phyloP scores from a whole-genome alignment of 2,113 vertebrate species.

The Crotophaga sulcirostris region DNA sequence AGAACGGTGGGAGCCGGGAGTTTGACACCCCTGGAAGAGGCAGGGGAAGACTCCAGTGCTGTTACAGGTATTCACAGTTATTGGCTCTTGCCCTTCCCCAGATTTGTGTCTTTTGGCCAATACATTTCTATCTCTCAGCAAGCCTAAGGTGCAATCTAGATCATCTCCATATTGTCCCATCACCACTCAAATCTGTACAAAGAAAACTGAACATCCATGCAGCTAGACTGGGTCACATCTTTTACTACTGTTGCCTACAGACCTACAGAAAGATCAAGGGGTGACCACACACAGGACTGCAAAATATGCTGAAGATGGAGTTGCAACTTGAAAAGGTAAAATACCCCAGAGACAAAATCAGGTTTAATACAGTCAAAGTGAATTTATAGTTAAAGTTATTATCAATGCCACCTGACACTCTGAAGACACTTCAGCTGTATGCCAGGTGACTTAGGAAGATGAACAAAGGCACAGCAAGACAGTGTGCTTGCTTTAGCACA shows the following conservation, averaged over 20 bases:
- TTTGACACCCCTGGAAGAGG: not conserved
- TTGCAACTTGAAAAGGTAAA: not conserved
- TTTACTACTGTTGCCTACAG: not conserved
- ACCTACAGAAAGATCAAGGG: not conserved
- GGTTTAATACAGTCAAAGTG: not conserved
- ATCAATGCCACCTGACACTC: not conserved
- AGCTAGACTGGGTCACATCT: not conserved
- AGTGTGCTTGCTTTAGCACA: not conserved
- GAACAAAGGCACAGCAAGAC: not conserved
- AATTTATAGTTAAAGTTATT: not conserved
- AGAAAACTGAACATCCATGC: not conserved
- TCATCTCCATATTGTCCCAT: not conserved
- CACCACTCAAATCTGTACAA: not conserved
- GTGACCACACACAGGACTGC: not conserved
- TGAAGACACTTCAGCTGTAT: not conserved
- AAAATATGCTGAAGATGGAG: not conserved
- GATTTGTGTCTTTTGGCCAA: not conserved
- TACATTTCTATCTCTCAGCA: not conserved
- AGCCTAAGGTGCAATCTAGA: not conserved
- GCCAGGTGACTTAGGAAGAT: not conserved
- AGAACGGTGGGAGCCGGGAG: too few species aligned
- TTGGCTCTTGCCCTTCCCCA: not conserved
- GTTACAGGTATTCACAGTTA: not conserved
- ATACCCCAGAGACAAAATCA: not conserved
- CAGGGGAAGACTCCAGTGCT: not conserved